Conservation (phyloP, 2,888 invertebrate genomes). For the Tenthredo notha region DNA sequence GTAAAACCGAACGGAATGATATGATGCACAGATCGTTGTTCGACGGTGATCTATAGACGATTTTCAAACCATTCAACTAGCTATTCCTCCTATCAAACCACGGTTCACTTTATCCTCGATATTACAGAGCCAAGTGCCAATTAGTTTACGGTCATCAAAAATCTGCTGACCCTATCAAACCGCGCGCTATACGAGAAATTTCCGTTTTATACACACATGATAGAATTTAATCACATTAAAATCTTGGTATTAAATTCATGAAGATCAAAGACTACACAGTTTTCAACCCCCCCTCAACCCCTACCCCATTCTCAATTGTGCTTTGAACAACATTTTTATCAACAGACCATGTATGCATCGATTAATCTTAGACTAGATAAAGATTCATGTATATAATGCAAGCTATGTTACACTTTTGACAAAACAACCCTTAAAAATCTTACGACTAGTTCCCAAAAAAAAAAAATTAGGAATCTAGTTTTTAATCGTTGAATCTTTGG, state of each 20-base stretch:
- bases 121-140: conserved; percentile 8
- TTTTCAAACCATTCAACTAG: neutral
- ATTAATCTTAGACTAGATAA: neutral
- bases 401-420: neutral
- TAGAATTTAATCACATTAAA: neutral
- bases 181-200: neutral
- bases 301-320: neutral
- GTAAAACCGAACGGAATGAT: neutral
- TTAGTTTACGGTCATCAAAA: conserved; percentile 27
- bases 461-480: neutral
- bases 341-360: neutral
- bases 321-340: neutral
- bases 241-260: neutral
- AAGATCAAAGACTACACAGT: neutral
- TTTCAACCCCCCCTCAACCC: neutral
- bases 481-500: neutral
- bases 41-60: neutral
- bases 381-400: neutral
- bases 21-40: neutral
- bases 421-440: neutral
- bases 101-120: neutral
- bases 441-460: neutral
- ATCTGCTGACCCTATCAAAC: neutral
- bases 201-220: neutral
- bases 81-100: neutral